Base-by-base conservation (phyloP, 2,113 vertebrate species). In the Emydocephalus ijimae region DNA sequence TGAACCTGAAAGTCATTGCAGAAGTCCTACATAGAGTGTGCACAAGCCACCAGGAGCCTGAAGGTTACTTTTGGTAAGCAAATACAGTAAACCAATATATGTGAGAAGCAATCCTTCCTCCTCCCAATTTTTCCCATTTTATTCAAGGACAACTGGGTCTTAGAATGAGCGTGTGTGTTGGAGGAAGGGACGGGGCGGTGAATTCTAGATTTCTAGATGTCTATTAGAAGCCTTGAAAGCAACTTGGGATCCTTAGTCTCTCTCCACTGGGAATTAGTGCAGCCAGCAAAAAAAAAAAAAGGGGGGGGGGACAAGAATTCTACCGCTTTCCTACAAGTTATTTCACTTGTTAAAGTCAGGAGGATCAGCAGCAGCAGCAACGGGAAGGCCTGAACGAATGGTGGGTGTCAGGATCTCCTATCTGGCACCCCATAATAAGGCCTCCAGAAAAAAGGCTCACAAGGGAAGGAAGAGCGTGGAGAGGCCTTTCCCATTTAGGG, bases 141-240 rank as follows among this genome's bases (percentile, higher is more conserved):
- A 0, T 10, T 24, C 0, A 2, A n/a, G 56, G 48, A 87, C 61
- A 34, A 56, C 48, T 0, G 23, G 0, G 0, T 52, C 92, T 26
- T n/a, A 85, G 9, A 0, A 4, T 15, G 0, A 1, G 61, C 0
- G 56, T 39, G 54, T 52, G 48, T 39, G 29, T 50, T 81, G 85
- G 48, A 50, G 8, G 48, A 50, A 1, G 1, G 0, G 23, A 0
- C 0, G 0, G 9, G 43, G 39, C 0, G 8, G 20, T 8, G 56
- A 74, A 74, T 74, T 74, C 14, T 74, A 74, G 64, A 34, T 74
- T 18, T 74, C 64, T 74, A 74, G 64, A 34, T 74, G 12, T n/a
- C n/a, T 50, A 50, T 74, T 74, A 18, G 64, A 69, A 15, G 14
- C 64, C 29, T n/a, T 34, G 29, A 6, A 34, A 34, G 29, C 26